These are phyloP conservation scores for Silurus lanzhouensis DNA, from an alignment of 2,797 vertebrate species.

Conservation along the genomic window DNA sequence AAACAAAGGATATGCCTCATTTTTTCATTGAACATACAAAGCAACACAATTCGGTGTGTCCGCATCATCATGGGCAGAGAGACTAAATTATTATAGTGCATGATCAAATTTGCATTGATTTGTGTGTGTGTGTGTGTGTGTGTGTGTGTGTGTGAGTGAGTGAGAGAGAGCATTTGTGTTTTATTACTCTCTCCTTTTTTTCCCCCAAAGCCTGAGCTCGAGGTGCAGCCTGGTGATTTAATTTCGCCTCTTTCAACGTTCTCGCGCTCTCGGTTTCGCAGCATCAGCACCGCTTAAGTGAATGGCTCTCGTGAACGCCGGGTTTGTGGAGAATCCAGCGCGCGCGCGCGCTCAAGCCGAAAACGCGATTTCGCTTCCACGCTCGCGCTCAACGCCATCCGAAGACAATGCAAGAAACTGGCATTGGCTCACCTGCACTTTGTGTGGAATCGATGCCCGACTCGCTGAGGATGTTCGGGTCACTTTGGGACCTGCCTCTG, in stretches of 20 bases:
- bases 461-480: conserved; percentile 94
- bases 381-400: conserved; percentile 28
- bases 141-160: not conserved
- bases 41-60: conserved; percentile 30
- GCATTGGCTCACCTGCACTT: conserved; percentile 81
- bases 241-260: conserved; percentile 52
- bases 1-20: conserved; percentile 13
- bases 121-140: not conserved
- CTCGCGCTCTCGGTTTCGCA: conserved; percentile 42
- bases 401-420: conserved; percentile 50
- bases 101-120: conserved; percentile 20
- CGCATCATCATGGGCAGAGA: conserved; percentile 17
- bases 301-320: conserved; percentile 58
- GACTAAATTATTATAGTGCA: conserved; percentile 24
- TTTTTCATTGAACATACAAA: conserved; percentile 31
- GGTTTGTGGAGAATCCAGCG: conserved; percentile 52
- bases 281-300: conserved; percentile 42
- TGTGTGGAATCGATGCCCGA: conserved; percentile 80
- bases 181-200: not conserved
- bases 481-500: conserved; percentile 95
- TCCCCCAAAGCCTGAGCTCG: not conserved
- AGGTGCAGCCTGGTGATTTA: conserved; percentile 57
- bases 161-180: too few relatives aligned
- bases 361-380: conserved; percentile 30
- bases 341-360: conserved; percentile 41